A percentile compares a stretch with the other conserved stretches of the same genome.
phyloP scores from a whole-genome alignment of 1,140 invertebrate species.

The Lordiphosa mommai region DNA sequence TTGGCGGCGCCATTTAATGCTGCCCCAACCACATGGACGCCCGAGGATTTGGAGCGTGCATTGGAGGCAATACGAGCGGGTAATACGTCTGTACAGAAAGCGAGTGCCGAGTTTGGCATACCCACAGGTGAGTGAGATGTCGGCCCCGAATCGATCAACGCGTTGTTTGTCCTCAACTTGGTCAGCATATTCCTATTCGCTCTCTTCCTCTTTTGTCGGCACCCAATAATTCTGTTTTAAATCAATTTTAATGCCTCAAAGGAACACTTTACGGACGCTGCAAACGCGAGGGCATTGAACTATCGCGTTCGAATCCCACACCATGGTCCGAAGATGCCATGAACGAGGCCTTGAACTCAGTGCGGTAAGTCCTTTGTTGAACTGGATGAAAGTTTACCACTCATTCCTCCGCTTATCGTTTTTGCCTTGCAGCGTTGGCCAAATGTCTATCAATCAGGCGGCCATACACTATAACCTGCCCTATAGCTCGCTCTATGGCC shows the following conservation, averaged over 20 bases:
- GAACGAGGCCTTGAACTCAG: constrained; percentile 92
- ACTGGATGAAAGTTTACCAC: neutral
- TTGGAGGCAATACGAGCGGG: constrained; percentile 90
- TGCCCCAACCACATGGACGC: constrained; percentile 93
- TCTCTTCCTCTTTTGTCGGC: neutral
- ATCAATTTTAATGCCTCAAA: constrained; percentile 46
- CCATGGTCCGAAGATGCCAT: constrained; percentile 95
- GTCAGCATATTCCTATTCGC: neutral
- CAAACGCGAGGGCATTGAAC: constrained; percentile 92
- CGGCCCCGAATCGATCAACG: neutral
- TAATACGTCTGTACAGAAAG: constrained; percentile 91
- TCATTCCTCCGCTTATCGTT: constrained; percentile 7
- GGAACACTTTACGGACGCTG: constrained; percentile 92
- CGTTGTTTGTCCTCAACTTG: neutral
- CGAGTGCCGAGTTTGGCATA: constrained; percentile 91
- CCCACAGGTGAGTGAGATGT: constrained; percentile 83
- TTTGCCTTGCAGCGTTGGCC: constrained; percentile 85
- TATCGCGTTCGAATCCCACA: constrained; percentile 90
- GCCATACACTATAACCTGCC: constrained; percentile 95
- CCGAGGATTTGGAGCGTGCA: constrained; percentile 90
- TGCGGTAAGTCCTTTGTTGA: constrained; percentile 82
- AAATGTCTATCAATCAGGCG: constrained; percentile 96
- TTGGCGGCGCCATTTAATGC: constrained; percentile 93
- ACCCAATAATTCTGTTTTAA: constrained; percentile 15
- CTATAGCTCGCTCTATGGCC: constrained; percentile 92